Evolutionary conservation across 2,888 invertebrate genomes (phyloP), one percentile per base, ranked within the genome.

Genomic region (Nasonovia ribisnigri): DNA sequence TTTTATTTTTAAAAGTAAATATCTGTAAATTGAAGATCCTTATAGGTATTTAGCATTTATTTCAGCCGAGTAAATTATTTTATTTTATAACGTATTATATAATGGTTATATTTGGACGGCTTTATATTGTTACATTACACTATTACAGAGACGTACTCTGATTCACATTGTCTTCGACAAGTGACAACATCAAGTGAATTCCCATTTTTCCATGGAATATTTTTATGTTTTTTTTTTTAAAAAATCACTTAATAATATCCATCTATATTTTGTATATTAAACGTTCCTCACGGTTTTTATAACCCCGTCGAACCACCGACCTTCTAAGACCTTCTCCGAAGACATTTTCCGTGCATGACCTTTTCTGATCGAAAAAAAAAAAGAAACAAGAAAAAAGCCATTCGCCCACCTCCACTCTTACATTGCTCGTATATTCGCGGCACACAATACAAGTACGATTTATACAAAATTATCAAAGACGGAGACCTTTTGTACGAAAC

Each of bases 341-440:
- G 92, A 92, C 88, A 92, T 92, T 92, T 92, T 36, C 48, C 60
- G 16, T 11, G 42, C 20, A 29, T 88, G 92, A 92, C 92, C 92
- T 88, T 86, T 88, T 92, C 43, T n/a, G 36, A 20, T 42, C 6
- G 20, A 60, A 89, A 89, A 90, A 60, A 89, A 89, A 90, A 67
- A 67, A 77, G n/a, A 67, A 60, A 60, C 48, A n/a, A 29, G 5
- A 43, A 88, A 57, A 42, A 88, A 36, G 43, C 3, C 24, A 51
- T 36, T 90, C n/a, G 10, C 3, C 20, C 57, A 36, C 36, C 20
- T 36, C 36, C 2, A 13, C 36, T 24, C 11, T 5, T 11, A n/a
- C n/a, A 16, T 77, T 13, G 10, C n/a, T 20, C 36, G 13, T 88
- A 3, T 43, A 29, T 88, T 77, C 48, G 48, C n/a, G n/a, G n/a